Conservation (phyloP, 2,797 vertebrate genomes). For the Botia kubotai region DNA sequence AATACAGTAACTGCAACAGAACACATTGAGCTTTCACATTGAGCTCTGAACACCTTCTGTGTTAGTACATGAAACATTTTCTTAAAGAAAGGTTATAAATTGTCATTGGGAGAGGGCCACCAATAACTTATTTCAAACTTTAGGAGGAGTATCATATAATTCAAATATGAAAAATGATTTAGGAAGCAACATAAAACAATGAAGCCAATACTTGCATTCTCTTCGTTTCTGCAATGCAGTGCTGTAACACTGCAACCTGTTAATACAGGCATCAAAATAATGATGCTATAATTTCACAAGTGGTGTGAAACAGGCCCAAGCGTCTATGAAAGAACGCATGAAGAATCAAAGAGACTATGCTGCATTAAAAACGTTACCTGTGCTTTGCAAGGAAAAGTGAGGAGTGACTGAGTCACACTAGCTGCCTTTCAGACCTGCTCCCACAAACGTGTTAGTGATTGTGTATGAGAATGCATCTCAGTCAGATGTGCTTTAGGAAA, state of each 20-base stretch:
- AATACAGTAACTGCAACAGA: background rate
- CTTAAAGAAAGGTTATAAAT: background rate
- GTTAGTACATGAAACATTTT: background rate
- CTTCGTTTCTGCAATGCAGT: background rate
- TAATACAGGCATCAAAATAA: background rate
- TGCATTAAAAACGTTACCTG: conserved; percentile 53
- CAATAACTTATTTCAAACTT: too few species aligned
- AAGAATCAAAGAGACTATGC: conserved; percentile 25
- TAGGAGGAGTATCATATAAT: too few species aligned
- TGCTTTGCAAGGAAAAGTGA: conserved; percentile 51
- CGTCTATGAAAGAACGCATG: background rate
- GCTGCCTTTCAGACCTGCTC: conserved; percentile 53
- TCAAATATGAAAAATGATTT: too few species aligned
- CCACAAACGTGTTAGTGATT: conserved; percentile 23
- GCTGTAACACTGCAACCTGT: background rate
- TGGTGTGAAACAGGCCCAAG: conserved; percentile 36
- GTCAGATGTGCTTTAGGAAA: conserved; percentile 46
- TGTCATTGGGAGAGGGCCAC: too few species aligned
- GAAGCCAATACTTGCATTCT: too few species aligned
- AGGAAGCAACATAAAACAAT: too few species aligned
- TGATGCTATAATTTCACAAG: too few species aligned
- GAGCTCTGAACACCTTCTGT: background rate
- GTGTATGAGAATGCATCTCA: conserved; percentile 44
- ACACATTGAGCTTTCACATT: background rate
- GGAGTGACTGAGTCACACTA: conserved; percentile 49